phyloP scores from a whole-genome alignment of 2,113 vertebrate genomes.

The Malurus alboscapulatus region DNA sequence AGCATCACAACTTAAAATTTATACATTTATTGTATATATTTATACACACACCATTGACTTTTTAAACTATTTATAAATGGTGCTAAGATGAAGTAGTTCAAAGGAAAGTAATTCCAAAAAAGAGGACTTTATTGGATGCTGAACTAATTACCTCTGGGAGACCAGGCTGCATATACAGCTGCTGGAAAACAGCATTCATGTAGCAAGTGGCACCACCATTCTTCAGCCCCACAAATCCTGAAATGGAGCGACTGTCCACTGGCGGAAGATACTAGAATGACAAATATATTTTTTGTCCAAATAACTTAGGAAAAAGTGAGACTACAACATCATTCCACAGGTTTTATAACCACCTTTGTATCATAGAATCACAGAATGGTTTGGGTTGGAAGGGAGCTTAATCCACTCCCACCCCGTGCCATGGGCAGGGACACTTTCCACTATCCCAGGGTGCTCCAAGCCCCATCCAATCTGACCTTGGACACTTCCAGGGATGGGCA shows the following conservation, averaged over 20 bases:
- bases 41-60: not conserved
- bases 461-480: rapidly evolving
- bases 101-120: not conserved
- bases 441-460: rapidly evolving
- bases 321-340: not conserved
- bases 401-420: not conserved
- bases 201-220: conserved; percentile 98
- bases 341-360: not conserved
- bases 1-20: not conserved
- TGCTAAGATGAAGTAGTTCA: not conserved
- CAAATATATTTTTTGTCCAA: not conserved
- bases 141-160: conserved; percentile 86
- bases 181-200: conserved; percentile 99
- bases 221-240: conserved; percentile 95
- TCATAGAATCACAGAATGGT: not conserved
- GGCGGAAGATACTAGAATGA: conserved; percentile 89
- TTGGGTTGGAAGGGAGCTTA: not conserved
- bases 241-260: conserved; percentile 92
- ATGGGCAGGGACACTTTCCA: too few relatives aligned
- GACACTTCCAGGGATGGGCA: not conserved
- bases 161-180: conserved; percentile 98
- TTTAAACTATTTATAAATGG: not conserved
- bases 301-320: not conserved
- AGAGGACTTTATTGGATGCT: not conserved
- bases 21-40: not conserved